Conservation (phyloP, 2,888 invertebrate species). For the Dasysyrphus tricinctus region DNA sequence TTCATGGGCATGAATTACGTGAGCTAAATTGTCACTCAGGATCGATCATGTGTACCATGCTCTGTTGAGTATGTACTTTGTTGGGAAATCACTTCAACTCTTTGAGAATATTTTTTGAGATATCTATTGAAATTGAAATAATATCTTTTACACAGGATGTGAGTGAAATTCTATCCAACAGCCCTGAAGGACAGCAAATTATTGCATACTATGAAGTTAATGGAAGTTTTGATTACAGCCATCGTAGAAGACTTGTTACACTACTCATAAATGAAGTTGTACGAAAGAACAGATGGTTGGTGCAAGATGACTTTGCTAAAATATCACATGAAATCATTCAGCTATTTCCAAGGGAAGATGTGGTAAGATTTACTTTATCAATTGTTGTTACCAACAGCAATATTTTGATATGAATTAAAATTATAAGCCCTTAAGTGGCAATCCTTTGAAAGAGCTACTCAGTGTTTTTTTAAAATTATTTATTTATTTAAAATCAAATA, state of each 20-base stretch:
- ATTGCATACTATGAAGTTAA: slow-evolving; percentile 64
- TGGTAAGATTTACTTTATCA: slow-evolving; percentile 29
- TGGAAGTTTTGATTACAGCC: slow-evolving; percentile 65
- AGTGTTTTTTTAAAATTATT: no score
- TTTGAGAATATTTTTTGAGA: no score
- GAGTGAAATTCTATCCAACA: slow-evolving; percentile 45
- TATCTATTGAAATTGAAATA: no score
- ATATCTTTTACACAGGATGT: slow-evolving; percentile 35
- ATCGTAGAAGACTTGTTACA: slow-evolving; percentile 59
- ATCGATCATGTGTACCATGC: no score
- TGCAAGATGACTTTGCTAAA: slow-evolving; percentile 64
- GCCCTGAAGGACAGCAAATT: slow-evolving; percentile 64
- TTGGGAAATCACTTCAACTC: no score
- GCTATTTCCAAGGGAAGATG: slow-evolving; percentile 63
- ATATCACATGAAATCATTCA: slow-evolving; percentile 55
- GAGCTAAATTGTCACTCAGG: no score
- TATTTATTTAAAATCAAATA: no score
- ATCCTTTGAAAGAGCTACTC: no score
- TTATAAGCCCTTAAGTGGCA: no score
- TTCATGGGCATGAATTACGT: no score
- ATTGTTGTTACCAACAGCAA: background rate
- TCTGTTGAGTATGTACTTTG: no score
- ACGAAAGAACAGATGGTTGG: slow-evolving; percentile 60
- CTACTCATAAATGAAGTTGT: slow-evolving; percentile 65
- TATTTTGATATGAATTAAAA: no score